phyloP scores from a whole-genome alignment of 2,888 invertebrate species.

The Tiliacea aurago region DNA sequence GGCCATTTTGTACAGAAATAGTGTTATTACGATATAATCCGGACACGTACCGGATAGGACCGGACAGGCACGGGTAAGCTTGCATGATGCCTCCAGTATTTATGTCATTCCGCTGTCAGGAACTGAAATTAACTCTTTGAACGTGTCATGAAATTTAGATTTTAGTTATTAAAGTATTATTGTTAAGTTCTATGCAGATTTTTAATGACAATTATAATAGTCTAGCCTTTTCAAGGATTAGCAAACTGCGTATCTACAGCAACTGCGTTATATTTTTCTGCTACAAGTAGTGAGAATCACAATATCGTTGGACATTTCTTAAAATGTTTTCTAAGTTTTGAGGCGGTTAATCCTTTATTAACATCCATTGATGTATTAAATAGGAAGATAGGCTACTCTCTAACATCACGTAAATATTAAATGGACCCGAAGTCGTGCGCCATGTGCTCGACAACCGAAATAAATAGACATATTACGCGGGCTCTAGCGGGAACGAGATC shows the following conservation, averaged over 20 bases:
- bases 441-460: no score
- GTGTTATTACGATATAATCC: conserved; percentile 55
- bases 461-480: no score
- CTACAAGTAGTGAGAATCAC: neutral
- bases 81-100: conserved; percentile 37
- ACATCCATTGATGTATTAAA: no score
- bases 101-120: conserved; percentile 8
- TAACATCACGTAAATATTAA: no score
- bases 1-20: conserved; percentile 42
- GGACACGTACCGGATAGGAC: conserved; percentile 43
- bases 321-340: no score
- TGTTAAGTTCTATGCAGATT: neutral
- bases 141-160: neutral
- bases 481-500: no score
- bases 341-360: neutral
- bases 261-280: neutral
- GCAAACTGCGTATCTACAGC: neutral
- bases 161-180: conserved; percentile 11
- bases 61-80: conserved; percentile 41
- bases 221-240: neutral
- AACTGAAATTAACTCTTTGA: conserved; percentile 25
- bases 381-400: no score
- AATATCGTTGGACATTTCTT: neutral
- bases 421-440: no score
- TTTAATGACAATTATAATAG: neutral